A percentile compares a stretch with the other conserved stretches of the same genome.
These are phyloP conservation scores for Ispidina picta DNA, from an alignment of 2,797 vertebrate genomes.

Conservation along the genomic window DNA sequence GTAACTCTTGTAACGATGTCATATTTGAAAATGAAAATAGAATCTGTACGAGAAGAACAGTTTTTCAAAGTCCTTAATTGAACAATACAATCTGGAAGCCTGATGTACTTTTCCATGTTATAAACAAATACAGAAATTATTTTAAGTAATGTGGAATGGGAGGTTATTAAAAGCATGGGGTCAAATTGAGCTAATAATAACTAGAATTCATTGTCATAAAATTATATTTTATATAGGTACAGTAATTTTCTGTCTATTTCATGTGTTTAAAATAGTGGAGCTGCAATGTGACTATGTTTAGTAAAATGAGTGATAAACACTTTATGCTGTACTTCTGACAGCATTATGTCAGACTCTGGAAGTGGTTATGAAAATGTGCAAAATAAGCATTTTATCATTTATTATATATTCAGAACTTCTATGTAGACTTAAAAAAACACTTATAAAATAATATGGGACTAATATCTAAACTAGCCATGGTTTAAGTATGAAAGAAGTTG, in stretches of 20 bases:
- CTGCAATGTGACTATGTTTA: background rate
- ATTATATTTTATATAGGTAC: background rate
- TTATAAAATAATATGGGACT: background rate
- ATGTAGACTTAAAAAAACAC: background rate
- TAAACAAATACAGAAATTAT: background rate
- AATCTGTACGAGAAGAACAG: background rate
- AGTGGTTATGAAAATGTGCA: background rate
- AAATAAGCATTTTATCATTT: background rate
- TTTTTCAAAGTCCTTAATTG: no score
- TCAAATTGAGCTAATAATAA: background rate
- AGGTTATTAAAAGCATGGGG: background rate
- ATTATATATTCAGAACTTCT: background rate
- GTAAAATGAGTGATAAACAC: background rate
- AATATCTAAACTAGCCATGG: background rate
- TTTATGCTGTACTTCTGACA: background rate
- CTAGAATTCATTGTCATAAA: background rate
- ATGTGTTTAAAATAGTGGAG: background rate
- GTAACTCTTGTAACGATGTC: background rate
- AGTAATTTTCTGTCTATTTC: background rate
- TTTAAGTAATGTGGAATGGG: background rate
- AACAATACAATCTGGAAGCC: no score
- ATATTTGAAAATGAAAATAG: constrained; percentile 16
- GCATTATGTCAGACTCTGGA: background rate
- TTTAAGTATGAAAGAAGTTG: background rate
- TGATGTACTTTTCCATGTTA: no score